Evolutionary conservation across 2,797 vertebrate species (phyloP).

Genomic region (Sebastes hubbsi): DNA sequence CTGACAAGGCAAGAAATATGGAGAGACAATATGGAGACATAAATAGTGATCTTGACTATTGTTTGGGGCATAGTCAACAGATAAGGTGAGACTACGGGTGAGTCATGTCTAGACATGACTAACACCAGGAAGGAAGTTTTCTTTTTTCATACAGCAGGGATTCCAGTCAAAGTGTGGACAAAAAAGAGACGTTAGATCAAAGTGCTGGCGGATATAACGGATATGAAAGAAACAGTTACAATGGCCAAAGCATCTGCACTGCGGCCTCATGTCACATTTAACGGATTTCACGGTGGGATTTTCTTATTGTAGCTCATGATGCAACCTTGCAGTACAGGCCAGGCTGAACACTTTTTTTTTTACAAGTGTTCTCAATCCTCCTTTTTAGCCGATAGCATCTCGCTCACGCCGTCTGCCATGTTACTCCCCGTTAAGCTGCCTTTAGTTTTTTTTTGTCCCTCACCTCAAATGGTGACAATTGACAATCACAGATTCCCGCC

Average conservation of each 20-base stretch:
- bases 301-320: conserved; percentile 20
- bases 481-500: conserved; percentile 25
- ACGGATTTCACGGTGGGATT: not conserved
- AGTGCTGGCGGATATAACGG: not conserved
- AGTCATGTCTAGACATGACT: not conserved
- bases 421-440: conserved; percentile 23
- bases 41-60: not conserved
- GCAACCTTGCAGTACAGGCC: conserved; percentile 4
- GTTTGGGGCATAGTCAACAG: not conserved
- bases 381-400: conserved; percentile 39
- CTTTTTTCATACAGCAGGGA: not conserved
- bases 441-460: conserved; percentile 36
- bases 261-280: conserved; percentile 2
- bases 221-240: not conserved
- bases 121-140: not conserved
- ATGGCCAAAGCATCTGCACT: not conserved
- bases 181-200: not conserved
- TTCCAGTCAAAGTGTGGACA: not conserved
- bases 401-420: not conserved
- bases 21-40: too few species aligned
- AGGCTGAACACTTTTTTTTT: conserved; percentile 12
- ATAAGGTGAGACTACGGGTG: not conserved
- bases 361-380: conserved; percentile 33
- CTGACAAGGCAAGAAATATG: not conserved
- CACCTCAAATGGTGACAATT: conserved; percentile 43